A percentile compares a stretch with the other conserved stretches of the same genome.
phyloP scores from a whole-genome alignment of 2,888 invertebrate genomes.

The Stratiomys singularior region DNA sequence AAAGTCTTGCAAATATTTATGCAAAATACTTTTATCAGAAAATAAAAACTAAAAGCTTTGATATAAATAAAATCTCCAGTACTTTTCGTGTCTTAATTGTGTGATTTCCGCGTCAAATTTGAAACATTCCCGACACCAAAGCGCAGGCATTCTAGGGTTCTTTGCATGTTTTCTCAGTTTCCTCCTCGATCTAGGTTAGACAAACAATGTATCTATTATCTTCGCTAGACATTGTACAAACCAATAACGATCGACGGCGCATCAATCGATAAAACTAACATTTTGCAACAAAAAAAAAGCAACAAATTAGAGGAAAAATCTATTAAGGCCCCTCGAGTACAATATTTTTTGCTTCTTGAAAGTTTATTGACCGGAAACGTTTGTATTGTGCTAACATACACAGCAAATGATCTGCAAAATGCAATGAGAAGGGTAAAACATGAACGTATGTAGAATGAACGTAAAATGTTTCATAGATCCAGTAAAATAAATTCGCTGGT shows the following conservation, averaged over 20 bases:
- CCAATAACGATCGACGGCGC: background rate
- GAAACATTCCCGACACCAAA: too few species aligned
- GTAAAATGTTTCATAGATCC: background rate
- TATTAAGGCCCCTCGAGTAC: slow-evolving; percentile 14
- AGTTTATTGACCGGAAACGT: slow-evolving; percentile 24
- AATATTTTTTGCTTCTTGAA: slow-evolving; percentile 14
- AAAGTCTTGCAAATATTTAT: too few species aligned
- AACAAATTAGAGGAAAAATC: slow-evolving; percentile 29
- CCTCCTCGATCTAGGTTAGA: background rate
- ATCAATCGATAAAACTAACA: slow-evolving; percentile 18
- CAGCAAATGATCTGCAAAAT: slow-evolving; percentile 1
- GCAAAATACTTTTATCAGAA: too few species aligned
- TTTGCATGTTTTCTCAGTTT: too few species aligned
- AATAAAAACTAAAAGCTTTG: too few species aligned
- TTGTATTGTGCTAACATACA: background rate
- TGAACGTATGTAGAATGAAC: background rate
- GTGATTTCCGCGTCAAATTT: too few species aligned
- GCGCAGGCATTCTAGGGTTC: too few species aligned
- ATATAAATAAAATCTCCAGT: too few species aligned
- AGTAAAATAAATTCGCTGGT: background rate
- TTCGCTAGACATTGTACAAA: background rate
- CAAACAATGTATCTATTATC: background rate
- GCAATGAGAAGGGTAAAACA: background rate
- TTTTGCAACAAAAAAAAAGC: background rate
- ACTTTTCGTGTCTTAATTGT: too few species aligned